A percentile compares a stretch with the other conserved stretches of the same genome.
These are phyloP conservation scores for Trichosurus vulpecula DNA, from an alignment of 2,797 vertebrate species.

Conservation along the genomic window DNA sequence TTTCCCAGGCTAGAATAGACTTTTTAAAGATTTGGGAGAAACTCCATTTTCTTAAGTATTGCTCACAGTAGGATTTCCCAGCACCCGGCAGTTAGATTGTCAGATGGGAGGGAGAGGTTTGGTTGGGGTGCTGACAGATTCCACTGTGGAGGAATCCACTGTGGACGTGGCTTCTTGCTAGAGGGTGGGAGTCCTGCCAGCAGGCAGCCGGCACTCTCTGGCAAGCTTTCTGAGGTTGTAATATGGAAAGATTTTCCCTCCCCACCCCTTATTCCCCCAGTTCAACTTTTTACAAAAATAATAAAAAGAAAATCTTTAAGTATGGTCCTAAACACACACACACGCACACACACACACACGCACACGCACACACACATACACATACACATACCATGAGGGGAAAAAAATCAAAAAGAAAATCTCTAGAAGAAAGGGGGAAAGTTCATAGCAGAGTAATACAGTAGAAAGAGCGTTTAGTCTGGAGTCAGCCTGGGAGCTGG, in stretches of 20 bases:
- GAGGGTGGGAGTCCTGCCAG: slow-evolving; percentile 25
- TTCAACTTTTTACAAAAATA: background rate
- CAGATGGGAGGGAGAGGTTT: background rate
- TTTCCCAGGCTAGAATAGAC: slow-evolving; percentile 51
- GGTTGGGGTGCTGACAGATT: background rate
- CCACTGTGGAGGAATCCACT: background rate
- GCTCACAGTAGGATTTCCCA: background rate
- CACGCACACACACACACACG: background rate
- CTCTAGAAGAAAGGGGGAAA: background rate
- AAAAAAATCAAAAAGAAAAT: background rate
- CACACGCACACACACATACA: slow-evolving; percentile 1
- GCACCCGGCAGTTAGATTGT: background rate
- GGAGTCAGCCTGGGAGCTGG: background rate
- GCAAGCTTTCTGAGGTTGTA: slow-evolving; percentile 32
- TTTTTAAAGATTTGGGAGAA: background rate
- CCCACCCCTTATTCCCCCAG: background rate
- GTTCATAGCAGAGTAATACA: background rate
- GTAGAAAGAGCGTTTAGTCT: background rate
- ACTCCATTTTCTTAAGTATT: slow-evolving; percentile 26
- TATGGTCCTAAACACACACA: background rate
- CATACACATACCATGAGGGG: too few species aligned
- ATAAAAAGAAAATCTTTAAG: slow-evolving; percentile 6
- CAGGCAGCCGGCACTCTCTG: slow-evolving; percentile 3
- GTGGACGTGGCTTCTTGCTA: slow-evolving; percentile 27
- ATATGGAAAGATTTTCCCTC: slow-evolving; percentile 27